phyloP scores from a whole-genome alignment of 2,888 invertebrate genomes.

The Scaptomyza tumidula region DNA sequence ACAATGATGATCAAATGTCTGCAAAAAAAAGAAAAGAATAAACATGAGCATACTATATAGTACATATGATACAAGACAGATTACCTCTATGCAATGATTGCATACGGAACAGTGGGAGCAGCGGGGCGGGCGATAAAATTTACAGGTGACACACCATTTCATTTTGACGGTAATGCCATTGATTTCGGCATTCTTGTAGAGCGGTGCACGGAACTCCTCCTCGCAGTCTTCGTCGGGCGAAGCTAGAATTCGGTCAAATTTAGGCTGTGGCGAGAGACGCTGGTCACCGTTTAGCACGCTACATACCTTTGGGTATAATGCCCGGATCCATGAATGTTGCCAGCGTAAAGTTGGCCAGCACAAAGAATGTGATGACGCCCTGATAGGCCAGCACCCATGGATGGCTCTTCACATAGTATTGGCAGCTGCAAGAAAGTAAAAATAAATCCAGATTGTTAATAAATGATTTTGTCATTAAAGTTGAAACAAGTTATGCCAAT shows the following conservation, averaged over 20 bases:
- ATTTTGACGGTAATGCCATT: conserved; percentile 99
- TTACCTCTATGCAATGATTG: conserved; percentile 96
- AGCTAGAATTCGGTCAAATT: conserved; percentile 86
- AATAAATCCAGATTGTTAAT: too few relatives aligned
- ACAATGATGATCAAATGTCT: conserved; percentile 99
- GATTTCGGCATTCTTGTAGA: conserved; percentile 98
- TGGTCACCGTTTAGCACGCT: conserved; percentile 59
- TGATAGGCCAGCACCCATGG: conserved; percentile 97
- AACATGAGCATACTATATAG: neutral
- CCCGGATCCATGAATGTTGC: conserved; percentile 99
- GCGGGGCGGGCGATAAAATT: conserved; percentile 99
- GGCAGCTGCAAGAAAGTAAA: conserved; percentile 87
- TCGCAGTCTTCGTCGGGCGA: conserved; percentile 98
- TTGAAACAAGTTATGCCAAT: too few relatives aligned
- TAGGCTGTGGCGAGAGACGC: conserved; percentile 65
- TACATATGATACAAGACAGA: neutral
- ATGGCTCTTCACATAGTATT: conserved; percentile 92
- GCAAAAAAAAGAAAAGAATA: conserved; percentile 58
- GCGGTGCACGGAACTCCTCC: conserved; percentile 97
- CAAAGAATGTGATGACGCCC: conserved; percentile 97
- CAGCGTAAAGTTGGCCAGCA: conserved; percentile 98
- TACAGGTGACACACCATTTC: conserved; percentile 99
- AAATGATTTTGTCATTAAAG: too few relatives aligned
- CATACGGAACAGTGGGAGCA: conserved; percentile 99
- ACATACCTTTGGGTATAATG: conserved; percentile 97